A percentile compares a stretch with the other conserved stretches of the same genome.
Evolutionary conservation across 1,140 invertebrate genomes (phyloP).

Genomic region (Dendrolimus punctatus): DNA sequence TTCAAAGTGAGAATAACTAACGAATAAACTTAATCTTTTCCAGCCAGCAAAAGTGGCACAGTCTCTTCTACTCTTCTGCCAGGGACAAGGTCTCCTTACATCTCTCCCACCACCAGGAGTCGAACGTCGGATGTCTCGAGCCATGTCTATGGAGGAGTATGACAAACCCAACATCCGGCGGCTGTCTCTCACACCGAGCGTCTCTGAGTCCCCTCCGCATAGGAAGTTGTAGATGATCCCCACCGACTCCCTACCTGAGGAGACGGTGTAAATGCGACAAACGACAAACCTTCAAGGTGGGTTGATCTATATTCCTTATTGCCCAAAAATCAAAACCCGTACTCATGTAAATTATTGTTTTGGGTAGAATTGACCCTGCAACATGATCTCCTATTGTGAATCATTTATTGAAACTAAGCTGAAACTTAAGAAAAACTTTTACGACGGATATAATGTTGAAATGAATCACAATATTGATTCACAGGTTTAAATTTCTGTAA

Average conservation of each 20-base stretch:
- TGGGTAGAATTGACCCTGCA: neutral
- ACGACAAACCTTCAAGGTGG: no score
- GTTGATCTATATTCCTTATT: no score
- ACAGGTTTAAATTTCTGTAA: no score
- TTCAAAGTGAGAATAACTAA: no score
- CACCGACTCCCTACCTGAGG: constrained; percentile 11
- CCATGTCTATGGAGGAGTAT: constrained; percentile 88
- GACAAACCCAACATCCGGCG: constrained; percentile 83
- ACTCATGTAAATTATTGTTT: neutral
- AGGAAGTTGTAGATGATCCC: constrained; percentile 34
- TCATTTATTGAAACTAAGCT: no score
- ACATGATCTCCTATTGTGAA: no score
- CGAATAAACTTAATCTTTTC: constrained; percentile 16
- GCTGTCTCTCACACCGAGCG: constrained; percentile 77
- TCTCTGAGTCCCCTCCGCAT: constrained; percentile 46
- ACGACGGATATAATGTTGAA: no score
- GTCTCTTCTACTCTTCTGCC: constrained; percentile 85
- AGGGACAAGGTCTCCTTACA: constrained; percentile 84
- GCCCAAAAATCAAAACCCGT: neutral
- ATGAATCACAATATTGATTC: no score
- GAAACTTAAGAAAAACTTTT: no score
- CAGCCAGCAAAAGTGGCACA: constrained; percentile 88
- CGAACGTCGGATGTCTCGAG: constrained; percentile 77
- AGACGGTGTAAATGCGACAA: constrained; percentile 5
- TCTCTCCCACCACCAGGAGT: constrained; percentile 81